A percentile compares a stretch with the other conserved stretches of the same genome.
These are phyloP conservation scores for Tribolium freemani DNA, from an alignment of 2,888 invertebrate genomes.

Conservation along the genomic window DNA sequence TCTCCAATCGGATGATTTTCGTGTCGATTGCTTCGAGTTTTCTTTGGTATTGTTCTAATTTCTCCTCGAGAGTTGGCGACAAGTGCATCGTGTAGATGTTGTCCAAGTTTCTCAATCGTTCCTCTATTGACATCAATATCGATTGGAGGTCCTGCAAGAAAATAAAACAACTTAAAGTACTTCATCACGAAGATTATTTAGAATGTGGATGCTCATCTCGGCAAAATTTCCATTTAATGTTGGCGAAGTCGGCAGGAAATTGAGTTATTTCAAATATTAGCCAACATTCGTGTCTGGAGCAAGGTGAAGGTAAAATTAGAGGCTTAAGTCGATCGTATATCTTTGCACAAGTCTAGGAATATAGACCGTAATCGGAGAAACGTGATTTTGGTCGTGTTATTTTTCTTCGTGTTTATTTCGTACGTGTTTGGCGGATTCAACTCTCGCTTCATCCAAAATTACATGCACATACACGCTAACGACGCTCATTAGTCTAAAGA, in stretches of 20 bases:
- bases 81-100: constrained; percentile 63
- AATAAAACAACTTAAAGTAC: neutral
- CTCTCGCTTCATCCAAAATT: neutral
- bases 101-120: constrained; percentile 64
- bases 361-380: constrained; percentile 10
- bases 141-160: constrained; percentile 60
- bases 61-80: constrained; percentile 63
- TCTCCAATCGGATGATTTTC: constrained; percentile 65
- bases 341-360: neutral
- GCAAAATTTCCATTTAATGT: neutral
- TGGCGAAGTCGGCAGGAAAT: neutral
- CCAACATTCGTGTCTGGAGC: constrained; percentile 1
- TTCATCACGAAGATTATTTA: neutral
- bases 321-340: constrained; percentile 21
- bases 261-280: neutral
- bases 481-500: constrained; percentile 2
- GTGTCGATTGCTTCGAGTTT: constrained; percentile 66
- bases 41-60: constrained; percentile 67
- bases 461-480: constrained; percentile 7
- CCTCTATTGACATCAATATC: constrained; percentile 65
- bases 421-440: constrained; percentile 12
- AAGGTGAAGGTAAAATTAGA: constrained; percentile 16
- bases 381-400: constrained; percentile 8
- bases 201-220: neutral
- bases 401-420: constrained; percentile 8